Percentiles rank a stretch among this genome's conserved stretches.
These are phyloP conservation scores for Monochamus saltuarius DNA, from an alignment of 1,140 invertebrate species.

Conservation along the genomic window DNA sequence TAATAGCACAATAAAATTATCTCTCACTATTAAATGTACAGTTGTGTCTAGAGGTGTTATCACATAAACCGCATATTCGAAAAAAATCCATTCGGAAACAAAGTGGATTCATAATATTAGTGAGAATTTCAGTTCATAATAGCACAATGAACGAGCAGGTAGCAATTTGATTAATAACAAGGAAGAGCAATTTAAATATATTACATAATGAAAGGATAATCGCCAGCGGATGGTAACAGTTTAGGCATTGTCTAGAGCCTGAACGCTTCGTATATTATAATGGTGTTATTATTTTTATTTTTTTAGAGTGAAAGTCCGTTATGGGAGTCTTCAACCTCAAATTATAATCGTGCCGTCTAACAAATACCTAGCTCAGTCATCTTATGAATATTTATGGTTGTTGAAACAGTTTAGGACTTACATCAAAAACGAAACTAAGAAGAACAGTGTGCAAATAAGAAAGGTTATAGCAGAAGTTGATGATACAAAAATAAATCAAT, in stretches of 20 bases:
- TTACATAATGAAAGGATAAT: conserved; percentile 1
- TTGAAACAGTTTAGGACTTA: not conserved
- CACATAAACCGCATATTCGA: not conserved
- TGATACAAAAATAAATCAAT: no score
- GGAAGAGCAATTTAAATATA: conserved; percentile 9
- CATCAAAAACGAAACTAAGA: no score
- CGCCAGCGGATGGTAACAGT: conserved; percentile 3
- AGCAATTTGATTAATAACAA: not conserved
- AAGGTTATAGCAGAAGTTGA: no score
- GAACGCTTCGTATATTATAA: conserved; percentile 4
- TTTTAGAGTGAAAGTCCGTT: conserved; percentile 15
- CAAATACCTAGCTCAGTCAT: not conserved
- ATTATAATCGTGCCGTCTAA: not conserved
- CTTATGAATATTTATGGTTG: not conserved
- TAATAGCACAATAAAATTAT: not conserved
- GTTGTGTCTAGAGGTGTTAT: not conserved
- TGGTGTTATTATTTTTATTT: conserved; percentile 7
- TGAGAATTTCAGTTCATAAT: not conserved
- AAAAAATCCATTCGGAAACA: not conserved
- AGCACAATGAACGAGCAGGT: not conserved
- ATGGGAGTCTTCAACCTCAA: not conserved
- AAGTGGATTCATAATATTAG: not conserved
- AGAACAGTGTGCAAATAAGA: no score
- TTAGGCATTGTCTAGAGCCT: conserved; percentile 9
- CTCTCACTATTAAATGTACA: not conserved